Evolutionary conservation across 2,797 vertebrate species (phyloP).

Genomic region (Chrosomus eos): DNA sequence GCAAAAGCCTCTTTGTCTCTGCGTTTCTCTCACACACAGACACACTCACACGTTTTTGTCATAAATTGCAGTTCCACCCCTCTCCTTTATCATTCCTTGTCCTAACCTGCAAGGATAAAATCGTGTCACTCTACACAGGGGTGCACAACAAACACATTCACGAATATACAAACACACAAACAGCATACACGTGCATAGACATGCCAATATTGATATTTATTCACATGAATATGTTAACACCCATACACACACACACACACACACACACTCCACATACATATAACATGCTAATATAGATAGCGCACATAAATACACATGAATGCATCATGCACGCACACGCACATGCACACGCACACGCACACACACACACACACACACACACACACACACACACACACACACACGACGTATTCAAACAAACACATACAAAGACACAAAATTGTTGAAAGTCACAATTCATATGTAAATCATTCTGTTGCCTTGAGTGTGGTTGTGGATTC

Average conservation of each 20-base stretch:
- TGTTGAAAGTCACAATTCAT: slow-evolving; percentile 19
- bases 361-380: slow-evolving; percentile 8
- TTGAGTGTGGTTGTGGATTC: neutral
- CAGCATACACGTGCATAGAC: neutral
- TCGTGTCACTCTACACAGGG: slow-evolving; percentile 40
- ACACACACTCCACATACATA: slow-evolving; percentile 7
- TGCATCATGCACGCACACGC: neutral
- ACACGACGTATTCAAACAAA: slow-evolving; percentile 20
- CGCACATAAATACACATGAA: slow-evolving; percentile 26
- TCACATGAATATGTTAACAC: neutral
- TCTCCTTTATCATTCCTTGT: slow-evolving; percentile 51
- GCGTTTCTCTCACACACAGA: slow-evolving; percentile 4
- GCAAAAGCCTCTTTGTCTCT: slow-evolving; percentile 3
- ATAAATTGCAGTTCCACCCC: slow-evolving; percentile 43
- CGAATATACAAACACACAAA: neutral
- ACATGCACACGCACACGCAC: slow-evolving; percentile 7
- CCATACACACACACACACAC: neutral
- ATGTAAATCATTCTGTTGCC: slow-evolving; percentile 43
- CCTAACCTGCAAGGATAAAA: slow-evolving; percentile 61
- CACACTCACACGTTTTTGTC: slow-evolving; percentile 24
- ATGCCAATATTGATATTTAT: neutral
- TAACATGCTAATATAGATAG: slow-evolving; percentile 4
- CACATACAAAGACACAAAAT: neutral
- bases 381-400: neutral
- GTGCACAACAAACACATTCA: slow-evolving; percentile 11